Evolutionary conservation across 2,113 vertebrate genomes (phyloP).

Genomic region (Pachycephala philippinensis): DNA sequence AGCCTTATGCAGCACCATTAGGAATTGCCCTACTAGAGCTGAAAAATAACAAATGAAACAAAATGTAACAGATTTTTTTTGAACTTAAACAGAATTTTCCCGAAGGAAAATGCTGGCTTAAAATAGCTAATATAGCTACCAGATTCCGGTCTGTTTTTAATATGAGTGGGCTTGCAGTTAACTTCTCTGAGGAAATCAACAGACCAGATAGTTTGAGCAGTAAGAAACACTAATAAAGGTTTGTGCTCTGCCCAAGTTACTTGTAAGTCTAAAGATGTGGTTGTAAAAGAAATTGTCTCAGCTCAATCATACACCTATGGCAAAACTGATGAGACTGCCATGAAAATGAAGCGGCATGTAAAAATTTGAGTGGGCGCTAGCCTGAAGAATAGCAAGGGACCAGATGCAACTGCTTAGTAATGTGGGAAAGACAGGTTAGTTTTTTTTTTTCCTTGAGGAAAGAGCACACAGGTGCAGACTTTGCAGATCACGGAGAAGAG

Average conservation of each 20-base stretch:
- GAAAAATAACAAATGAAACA: background rate
- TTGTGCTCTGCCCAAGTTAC: background rate
- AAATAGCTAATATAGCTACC: background rate
- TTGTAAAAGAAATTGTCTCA: background rate
- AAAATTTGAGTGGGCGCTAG: background rate
- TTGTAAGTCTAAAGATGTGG: background rate
- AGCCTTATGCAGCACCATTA: background rate
- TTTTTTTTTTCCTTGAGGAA: no score
- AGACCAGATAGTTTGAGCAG: background rate
- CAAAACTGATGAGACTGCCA: background rate
- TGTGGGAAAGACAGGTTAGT: accelerated
- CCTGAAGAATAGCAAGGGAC: background rate
- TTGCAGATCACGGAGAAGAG: background rate
- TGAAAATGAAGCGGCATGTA: background rate
- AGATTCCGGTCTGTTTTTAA: background rate
- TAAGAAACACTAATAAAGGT: background rate
- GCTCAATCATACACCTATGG: background rate
- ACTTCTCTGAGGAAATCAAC: background rate
- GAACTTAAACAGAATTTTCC: background rate
- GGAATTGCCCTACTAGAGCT: background rate
- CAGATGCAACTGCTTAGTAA: background rate
- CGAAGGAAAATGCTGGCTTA: background rate
- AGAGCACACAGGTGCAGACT: background rate
- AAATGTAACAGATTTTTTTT: background rate
- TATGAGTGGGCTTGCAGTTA: background rate